Percentiles rank a stretch among this genome's conserved stretches.
phyloP scores from a whole-genome alignment of 92 coral and sea anemone genomes.

The Blastomussa wellsi region DNA sequence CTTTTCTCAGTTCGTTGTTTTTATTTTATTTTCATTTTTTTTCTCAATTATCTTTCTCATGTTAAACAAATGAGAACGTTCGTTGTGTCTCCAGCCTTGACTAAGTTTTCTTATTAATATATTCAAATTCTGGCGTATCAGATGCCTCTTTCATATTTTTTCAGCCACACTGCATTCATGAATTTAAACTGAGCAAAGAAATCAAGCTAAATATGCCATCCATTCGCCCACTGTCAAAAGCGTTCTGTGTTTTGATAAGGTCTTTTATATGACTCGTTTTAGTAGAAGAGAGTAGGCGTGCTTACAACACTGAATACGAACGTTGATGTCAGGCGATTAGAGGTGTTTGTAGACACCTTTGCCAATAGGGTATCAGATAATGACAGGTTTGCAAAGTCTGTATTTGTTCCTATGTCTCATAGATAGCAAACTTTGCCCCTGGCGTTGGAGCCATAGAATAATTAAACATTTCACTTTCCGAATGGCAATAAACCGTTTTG shows the following conservation, averaged over 20 bases:
- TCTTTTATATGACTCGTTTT: not conserved
- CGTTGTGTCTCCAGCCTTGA: not conserved
- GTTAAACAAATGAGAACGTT: no score
- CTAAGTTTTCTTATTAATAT: not conserved
- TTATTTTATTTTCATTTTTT: no score
- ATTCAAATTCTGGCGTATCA: not conserved
- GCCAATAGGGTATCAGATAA: not conserved
- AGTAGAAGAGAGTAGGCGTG: not conserved
- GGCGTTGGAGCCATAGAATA: not conserved
- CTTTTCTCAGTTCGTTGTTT: no score
- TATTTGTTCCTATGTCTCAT: not conserved
- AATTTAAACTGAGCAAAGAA: no score
- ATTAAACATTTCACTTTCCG: no score
- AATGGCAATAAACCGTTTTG: not conserved
- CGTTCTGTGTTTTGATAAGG: not conserved
- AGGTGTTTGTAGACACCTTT: not conserved
- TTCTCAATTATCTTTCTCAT: no score
- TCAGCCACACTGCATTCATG: not conserved
- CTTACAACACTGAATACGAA: not conserved
- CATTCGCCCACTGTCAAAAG: not conserved
- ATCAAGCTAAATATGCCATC: not conserved
- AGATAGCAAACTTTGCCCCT: not conserved
- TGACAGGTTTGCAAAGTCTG: not conserved
- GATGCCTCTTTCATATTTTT: not conserved
- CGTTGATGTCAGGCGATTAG: not conserved